These are phyloP conservation scores for Limonius californicus DNA, from an alignment of 1,140 invertebrate genomes.

Conservation along the genomic window DNA sequence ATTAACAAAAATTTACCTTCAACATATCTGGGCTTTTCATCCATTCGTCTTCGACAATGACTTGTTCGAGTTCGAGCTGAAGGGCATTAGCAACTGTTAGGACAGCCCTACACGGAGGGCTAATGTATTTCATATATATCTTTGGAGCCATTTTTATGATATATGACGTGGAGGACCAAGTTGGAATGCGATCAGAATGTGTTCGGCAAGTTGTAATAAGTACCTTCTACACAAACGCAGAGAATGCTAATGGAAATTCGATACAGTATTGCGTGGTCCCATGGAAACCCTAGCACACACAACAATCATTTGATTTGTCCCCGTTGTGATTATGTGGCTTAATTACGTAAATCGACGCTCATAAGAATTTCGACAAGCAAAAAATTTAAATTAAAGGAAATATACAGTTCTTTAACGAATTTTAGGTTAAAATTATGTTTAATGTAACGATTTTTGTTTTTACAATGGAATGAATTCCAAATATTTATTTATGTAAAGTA, in stretches of 20 bases:
- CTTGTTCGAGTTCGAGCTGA: slow-evolving; percentile 10
- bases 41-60: not conserved
- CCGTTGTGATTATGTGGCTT: too few species aligned
- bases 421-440: too few species aligned
- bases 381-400: too few species aligned
- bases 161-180: not conserved
- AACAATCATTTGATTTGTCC: not conserved
- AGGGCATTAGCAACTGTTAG: not conserved
- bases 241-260: not conserved
- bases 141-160: not conserved
- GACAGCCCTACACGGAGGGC: slow-evolving; percentile 16
- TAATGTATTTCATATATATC: not conserved
- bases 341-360: too few species aligned
- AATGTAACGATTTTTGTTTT: too few species aligned
- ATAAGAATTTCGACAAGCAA: too few species aligned
- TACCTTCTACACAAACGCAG: not conserved
- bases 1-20: not conserved
- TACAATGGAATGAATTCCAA: too few species aligned
- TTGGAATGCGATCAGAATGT: too few species aligned
- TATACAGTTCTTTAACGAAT: too few species aligned
- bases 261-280: not conserved
- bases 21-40: not conserved
- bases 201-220: not conserved
- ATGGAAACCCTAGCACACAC: not conserved
- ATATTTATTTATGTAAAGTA: too few species aligned